Percentiles rank a stretch among this genome's conserved stretches.
Conservation (phyloP, 2,888 invertebrate genomes). For the Cephus spinipes region DNA sequence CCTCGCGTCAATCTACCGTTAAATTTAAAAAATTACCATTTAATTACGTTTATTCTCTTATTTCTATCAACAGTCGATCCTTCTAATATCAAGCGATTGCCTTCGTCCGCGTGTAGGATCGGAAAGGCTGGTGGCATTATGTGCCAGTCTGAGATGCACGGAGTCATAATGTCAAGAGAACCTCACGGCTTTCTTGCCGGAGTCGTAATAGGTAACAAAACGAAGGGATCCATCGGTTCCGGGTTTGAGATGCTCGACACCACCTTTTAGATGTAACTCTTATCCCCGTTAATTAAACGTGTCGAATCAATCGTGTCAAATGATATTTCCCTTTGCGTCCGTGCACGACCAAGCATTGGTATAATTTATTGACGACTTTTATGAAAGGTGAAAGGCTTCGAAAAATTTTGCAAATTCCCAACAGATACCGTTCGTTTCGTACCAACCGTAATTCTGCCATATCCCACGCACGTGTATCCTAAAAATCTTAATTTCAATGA, state of each 20-base stretch:
- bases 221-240: background rate
- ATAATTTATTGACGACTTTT: background rate
- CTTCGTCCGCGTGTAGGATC: background rate
- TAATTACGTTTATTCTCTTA: background rate
- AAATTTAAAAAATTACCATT: background rate
- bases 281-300: slow-evolving; percentile 3
- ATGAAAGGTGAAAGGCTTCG: background rate
- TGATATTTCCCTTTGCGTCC: slow-evolving; percentile 6
- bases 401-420: background rate
- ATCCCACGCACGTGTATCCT: background rate
- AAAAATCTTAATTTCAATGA: background rate
- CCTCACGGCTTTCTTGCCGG: background rate
- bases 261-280: background rate
- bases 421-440: background rate
- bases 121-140: background rate
- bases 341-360: background rate
- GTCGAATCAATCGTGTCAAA: slow-evolving; percentile 6
- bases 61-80: background rate
- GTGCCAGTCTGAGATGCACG: background rate
- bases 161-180: background rate
- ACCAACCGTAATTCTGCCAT: background rate
- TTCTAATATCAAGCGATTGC: background rate
- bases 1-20: background rate
- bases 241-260: background rate
- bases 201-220: background rate